A percentile compares a stretch with the other conserved stretches of the same genome.
Evolutionary conservation across 2,888 invertebrate genomes (phyloP).

Genomic region (Pilophorus perplexus): DNA sequence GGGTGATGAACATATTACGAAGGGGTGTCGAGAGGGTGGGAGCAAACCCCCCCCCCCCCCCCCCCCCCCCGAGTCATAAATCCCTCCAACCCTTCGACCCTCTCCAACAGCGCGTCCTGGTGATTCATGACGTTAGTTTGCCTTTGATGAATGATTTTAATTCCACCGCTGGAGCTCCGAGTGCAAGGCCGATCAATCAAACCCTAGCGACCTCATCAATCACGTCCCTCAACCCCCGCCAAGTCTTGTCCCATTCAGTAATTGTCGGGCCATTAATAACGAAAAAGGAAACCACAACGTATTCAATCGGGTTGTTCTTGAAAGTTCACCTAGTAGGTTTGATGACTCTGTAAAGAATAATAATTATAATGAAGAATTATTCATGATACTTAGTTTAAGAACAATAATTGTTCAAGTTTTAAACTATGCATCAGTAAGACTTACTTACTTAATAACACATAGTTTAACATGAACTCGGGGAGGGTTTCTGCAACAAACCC

Average conservation of each 20-base stretch:
- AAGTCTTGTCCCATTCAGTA: slow-evolving; percentile 18
- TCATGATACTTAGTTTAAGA: too few relatives aligned
- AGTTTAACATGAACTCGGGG: too few relatives aligned
- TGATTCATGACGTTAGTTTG: slow-evolving; percentile 44
- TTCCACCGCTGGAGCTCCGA: slow-evolving; percentile 34
- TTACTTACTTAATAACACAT: too few relatives aligned
- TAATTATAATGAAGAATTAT: too few relatives aligned
- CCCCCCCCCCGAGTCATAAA: slow-evolving; percentile 34
- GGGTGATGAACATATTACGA: background rate
- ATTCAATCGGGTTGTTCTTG: background rate
- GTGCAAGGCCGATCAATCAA: slow-evolving; percentile 36
- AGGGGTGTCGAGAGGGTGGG: background rate
- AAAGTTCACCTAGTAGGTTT: too few relatives aligned
- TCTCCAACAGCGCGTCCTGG: slow-evolving; percentile 17
- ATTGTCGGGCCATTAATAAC: slow-evolving; percentile 34
- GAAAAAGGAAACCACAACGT: slow-evolving; percentile 5
- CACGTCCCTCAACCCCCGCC: slow-evolving; percentile 9
- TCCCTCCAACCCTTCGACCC: slow-evolving; percentile 22
- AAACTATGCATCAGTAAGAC: too few relatives aligned
- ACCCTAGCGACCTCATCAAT: slow-evolving; percentile 29
- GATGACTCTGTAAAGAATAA: too few relatives aligned
- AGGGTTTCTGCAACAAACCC: too few relatives aligned
- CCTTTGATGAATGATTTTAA: slow-evolving; percentile 44
- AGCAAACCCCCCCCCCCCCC: too few relatives aligned
- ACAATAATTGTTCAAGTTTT: too few relatives aligned